phyloP scores from a whole-genome alignment of 2,888 invertebrate genomes.

The Philhelius pedissequus region DNA sequence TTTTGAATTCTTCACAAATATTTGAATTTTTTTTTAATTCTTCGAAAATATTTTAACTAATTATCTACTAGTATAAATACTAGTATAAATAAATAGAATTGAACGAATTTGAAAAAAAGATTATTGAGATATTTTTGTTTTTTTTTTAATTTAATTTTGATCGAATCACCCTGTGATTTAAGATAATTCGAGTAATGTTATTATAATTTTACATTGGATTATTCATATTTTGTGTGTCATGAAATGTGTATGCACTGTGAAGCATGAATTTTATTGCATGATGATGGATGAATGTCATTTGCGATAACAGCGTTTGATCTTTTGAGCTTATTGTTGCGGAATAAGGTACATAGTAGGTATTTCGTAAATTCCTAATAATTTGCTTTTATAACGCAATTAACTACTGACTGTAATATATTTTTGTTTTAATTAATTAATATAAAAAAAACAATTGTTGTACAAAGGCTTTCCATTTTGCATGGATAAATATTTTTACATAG shows the following conservation, averaged over 20 bases:
- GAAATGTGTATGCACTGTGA: slow-evolving; percentile 18
- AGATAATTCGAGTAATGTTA: slow-evolving; percentile 49
- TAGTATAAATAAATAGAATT: too few relatives aligned
- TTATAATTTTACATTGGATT: slow-evolving; percentile 48
- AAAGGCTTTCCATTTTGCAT: too few relatives aligned
- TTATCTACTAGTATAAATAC: too few relatives aligned
- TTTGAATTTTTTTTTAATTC: too few relatives aligned
- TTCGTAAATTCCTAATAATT: background rate
- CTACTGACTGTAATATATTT: too few relatives aligned
- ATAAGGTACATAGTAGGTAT: background rate
- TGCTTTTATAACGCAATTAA: too few relatives aligned
- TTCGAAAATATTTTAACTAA: too few relatives aligned
- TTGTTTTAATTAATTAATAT: background rate
- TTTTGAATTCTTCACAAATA: too few relatives aligned
- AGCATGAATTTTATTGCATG: slow-evolving; percentile 30
- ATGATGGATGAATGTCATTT: slow-evolving; percentile 20
- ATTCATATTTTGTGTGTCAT: slow-evolving; percentile 26
- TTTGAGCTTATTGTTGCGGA: background rate
- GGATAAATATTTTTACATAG: too few relatives aligned
- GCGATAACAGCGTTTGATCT: slow-evolving; percentile 45
- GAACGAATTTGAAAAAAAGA: too few relatives aligned
- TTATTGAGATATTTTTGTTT: too few relatives aligned
- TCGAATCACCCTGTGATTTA: background rate
- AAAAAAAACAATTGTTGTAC: background rate
- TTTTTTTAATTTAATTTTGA: background rate